Base-by-base conservation (phyloP, 2,888 invertebrate genomes). In the Phrixothrix hirtus region DNA sequence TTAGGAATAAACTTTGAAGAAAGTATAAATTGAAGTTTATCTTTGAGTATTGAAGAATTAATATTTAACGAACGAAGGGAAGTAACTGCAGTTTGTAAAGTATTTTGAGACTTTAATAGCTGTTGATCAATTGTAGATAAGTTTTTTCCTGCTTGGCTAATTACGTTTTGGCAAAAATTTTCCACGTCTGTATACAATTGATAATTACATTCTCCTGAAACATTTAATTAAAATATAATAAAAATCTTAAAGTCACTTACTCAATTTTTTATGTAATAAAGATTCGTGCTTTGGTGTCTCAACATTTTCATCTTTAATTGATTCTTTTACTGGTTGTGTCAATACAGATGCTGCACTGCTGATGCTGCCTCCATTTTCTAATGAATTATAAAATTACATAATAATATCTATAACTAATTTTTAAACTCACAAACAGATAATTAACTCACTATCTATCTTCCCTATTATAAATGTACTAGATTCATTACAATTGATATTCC, bases 41-140 rank as follows among this genome's bases (percentile, higher is more conserved):
- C 71, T 54, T 71, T 71, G 21, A 75, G 60, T 21, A 61, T 55
- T 29, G 65, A 52, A 2, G 74, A 72, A 58, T 71, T 72, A 4
- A 66, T 51, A 50, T 70, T 70, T 11, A 76, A 58, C 6, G 66
- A 55, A 54, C 70, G 68, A 21, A 76, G 53, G 1, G 74, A 68
- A 12, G 70, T 67, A 7, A 74, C 70, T 5, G 75, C 72, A 41
- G 63, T 65, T 58, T 76, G 75, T 36, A 75, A 46, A 4, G 71
- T 73, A 13, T 74, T 46, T 60, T 76, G 75, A 9, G 75, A 75
- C 48, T 68, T 67, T 39, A 76, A 57, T 29, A 76, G 58, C 34
- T 75, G 70, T 41, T 73, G 71, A 45, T 76, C 74, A 39, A 70
- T 61, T 11, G 54, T 44, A 47, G 62, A 65, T 42, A 76, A 60